phyloP scores from a whole-genome alignment of 2,888 invertebrate genomes.

The Artemia sinica region DNA sequence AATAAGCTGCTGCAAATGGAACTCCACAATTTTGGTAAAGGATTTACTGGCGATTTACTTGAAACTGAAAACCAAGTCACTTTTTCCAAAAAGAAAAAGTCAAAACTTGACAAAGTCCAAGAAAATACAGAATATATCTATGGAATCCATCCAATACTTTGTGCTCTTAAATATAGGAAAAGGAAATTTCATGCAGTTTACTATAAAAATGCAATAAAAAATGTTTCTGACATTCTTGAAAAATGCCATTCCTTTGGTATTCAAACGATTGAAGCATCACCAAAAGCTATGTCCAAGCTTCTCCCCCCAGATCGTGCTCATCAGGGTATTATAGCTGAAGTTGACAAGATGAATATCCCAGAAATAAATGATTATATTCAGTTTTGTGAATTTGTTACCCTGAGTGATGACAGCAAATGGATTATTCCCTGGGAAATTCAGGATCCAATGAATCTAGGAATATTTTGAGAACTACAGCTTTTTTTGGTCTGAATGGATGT shows the following conservation, averaged over 20 bases:
- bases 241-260: slow-evolving; percentile 16
- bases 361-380: not conserved
- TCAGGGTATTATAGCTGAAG: slow-evolving; percentile 20
- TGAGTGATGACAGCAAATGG: slow-evolving; percentile 15
- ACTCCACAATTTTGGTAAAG: no score
- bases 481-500: slow-evolving; percentile 18
- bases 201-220: slow-evolving; percentile 15
- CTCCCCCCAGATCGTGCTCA: slow-evolving; percentile 17
- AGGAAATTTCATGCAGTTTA: slow-evolving; percentile 17
- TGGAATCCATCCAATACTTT: slow-evolving; percentile 20
- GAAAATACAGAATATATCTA: not conserved
- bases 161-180: slow-evolving; percentile 17
- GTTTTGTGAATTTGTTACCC: not conserved
- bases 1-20: no score
- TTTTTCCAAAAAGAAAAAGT: no score
- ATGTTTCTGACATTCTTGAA: slow-evolving; percentile 17
- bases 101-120: no score
- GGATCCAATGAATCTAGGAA: slow-evolving; percentile 22
- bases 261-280: not conserved
- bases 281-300: not conserved
- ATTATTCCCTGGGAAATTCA: slow-evolving; percentile 20
- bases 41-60: no score
- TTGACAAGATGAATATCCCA: not conserved
- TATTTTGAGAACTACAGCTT: slow-evolving; percentile 19
- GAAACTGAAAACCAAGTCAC: no score